Evolutionary conservation across 1,140 invertebrate species (phyloP).

Genomic region (Sycophila sp.): DNA sequence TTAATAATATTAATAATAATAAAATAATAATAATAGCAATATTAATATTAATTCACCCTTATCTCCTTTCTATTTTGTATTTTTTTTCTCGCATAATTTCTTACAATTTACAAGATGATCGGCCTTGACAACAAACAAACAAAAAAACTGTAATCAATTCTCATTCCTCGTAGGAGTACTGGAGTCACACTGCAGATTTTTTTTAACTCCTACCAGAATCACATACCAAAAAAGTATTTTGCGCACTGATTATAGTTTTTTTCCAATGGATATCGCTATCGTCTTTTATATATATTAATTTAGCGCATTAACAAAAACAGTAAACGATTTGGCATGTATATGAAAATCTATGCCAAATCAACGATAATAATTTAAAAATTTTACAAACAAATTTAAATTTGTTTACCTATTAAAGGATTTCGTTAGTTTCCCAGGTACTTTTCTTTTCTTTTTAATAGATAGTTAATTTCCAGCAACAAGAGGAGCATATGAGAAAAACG

Average conservation of each 20-base stretch:
- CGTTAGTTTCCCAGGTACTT: constrained; percentile 32
- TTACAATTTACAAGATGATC: constrained; percentile 18
- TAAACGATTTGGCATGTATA: constrained; percentile 24
- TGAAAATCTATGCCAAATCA: constrained; percentile 33
- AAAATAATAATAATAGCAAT: constrained; percentile 39
- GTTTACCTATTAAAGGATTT: constrained; percentile 1
- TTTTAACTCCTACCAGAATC: too few species aligned
- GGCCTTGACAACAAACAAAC: too few species aligned
- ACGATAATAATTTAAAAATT: constrained; percentile 31
- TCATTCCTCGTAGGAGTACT: too few species aligned
- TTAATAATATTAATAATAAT: constrained; percentile 42
- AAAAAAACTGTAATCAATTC: too few species aligned
- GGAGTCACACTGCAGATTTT: too few species aligned
- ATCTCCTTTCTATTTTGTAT: constrained; percentile 35
- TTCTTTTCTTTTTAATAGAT: constrained; percentile 3
- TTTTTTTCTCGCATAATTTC: constrained; percentile 39
- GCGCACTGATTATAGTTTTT: constrained; percentile 30
- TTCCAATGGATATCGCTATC: too few species aligned
- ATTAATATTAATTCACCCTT: constrained; percentile 42
- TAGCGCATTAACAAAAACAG: constrained; percentile 36
- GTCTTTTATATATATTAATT: too few species aligned
- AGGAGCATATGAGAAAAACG: constrained; percentile 13
- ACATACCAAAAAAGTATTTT: too few species aligned
- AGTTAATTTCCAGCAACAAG: constrained; percentile 22
- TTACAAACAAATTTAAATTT: constrained; percentile 21